A percentile compares a stretch with the other conserved stretches of the same genome.
phyloP scores from a whole-genome alignment of 2,797 vertebrate species.

The Mionectes olivaceus region DNA sequence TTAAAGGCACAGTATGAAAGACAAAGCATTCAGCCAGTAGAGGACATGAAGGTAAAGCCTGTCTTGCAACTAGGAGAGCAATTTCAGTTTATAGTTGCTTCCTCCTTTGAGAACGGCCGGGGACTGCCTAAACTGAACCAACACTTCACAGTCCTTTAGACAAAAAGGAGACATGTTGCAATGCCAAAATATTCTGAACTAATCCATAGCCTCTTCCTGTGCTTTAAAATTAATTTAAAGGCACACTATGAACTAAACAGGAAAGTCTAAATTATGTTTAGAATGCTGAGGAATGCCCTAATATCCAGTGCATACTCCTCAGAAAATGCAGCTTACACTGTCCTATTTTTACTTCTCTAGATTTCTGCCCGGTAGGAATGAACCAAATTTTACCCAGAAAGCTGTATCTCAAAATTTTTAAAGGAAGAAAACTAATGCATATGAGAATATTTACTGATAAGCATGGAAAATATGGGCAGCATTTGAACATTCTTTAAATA shows the following conservation, averaged over 20 bases:
- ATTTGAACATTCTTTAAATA: neutral
- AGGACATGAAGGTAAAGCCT: neutral
- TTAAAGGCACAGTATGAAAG: neutral
- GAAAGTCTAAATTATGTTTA: neutral
- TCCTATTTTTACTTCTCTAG: neutral
- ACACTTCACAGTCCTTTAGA: neutral
- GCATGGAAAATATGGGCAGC: neutral
- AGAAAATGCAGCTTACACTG: neutral
- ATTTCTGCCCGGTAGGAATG: neutral
- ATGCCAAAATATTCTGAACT: neutral
- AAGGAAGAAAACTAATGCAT: neutral
- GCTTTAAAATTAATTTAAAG: neutral
- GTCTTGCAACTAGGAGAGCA: neutral
- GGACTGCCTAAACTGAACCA: neutral
- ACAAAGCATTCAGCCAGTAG: neutral
- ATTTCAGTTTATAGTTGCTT: neutral
- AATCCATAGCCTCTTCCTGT: neutral
- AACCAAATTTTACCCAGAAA: neutral
- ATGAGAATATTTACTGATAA: neutral
- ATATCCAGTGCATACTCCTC: neutral
- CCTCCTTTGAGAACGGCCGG: neutral
- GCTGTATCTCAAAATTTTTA: neutral
- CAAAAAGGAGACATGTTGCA: neutral
- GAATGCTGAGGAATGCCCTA: neutral
- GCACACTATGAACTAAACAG: neutral